A percentile compares a stretch with the other conserved stretches of the same genome.
These are phyloP conservation scores for Elymnias hypermnestra DNA, from an alignment of 1,140 invertebrate genomes.

Conservation along the genomic window DNA sequence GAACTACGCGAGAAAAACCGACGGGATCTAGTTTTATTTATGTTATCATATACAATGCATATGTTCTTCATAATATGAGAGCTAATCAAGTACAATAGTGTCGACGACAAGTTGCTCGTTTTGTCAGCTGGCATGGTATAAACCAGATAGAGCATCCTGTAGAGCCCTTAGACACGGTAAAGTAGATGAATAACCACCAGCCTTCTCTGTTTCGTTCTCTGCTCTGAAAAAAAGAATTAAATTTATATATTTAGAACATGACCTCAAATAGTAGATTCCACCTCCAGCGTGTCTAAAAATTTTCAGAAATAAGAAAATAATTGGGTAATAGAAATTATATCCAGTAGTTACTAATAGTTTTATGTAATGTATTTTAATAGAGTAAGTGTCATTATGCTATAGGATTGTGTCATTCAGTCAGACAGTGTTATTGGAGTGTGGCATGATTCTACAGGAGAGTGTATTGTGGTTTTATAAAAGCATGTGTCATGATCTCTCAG, in stretches of 20 bases:
- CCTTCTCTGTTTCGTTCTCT: constrained; percentile 85
- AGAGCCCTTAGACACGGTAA: constrained; percentile 92
- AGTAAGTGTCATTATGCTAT: background rate
- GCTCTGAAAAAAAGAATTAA: constrained; percentile 55
- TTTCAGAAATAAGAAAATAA: too few species aligned
- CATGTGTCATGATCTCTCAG: too few species aligned
- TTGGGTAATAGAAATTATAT: background rate
- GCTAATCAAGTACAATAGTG: constrained; percentile 43
- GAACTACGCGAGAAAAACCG: too few species aligned
- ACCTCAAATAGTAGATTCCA: too few species aligned
- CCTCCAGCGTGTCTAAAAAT: too few species aligned
- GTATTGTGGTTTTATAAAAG: too few species aligned
- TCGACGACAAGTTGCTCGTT: constrained; percentile 16
- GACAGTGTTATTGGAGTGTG: too few species aligned
- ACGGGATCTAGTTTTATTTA: too few species aligned
- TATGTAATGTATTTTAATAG: background rate
- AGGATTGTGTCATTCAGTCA: too few species aligned
- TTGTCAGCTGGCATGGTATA: constrained; percentile 81
- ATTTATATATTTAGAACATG: too few species aligned
- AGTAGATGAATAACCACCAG: constrained; percentile 90
- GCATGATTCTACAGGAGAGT: too few species aligned
- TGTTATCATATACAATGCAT: too few species aligned
- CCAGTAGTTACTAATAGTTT: background rate
- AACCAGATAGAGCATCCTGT: constrained; percentile 91
- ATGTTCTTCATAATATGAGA: background rate